A percentile compares a stretch with the other conserved stretches of the same genome.
Evolutionary conservation across 1,140 invertebrate species (phyloP).

Genomic region (Subanguina moxae): DNA sequence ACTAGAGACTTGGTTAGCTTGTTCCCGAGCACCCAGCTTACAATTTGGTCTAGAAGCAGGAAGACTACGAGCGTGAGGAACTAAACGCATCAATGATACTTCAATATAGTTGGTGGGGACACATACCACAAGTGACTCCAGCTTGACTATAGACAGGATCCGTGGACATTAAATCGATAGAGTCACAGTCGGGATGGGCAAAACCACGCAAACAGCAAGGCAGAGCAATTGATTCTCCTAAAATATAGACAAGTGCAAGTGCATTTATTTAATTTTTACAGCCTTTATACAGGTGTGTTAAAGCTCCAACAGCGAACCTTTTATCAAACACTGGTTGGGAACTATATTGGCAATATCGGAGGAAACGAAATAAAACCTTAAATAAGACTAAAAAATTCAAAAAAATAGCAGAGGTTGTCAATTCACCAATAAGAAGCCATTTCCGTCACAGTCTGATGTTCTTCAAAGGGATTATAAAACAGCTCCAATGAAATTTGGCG

Average conservation of each 20-base stretch:
- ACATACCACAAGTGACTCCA: constrained; percentile 33
- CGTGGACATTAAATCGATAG: constrained; percentile 43
- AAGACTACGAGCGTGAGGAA: constrained; percentile 51
- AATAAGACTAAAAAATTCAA: too few relatives aligned
- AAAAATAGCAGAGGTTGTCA: too few relatives aligned
- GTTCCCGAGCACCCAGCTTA: constrained; percentile 73
- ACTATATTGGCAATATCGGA: constrained; percentile 41
- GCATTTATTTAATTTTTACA: too few relatives aligned
- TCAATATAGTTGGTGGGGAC: too few relatives aligned
- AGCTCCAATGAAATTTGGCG: constrained; percentile 39
- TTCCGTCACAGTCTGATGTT: constrained; percentile 33
- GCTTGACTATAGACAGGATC: constrained; percentile 41
- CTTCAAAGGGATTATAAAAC: constrained; percentile 31
- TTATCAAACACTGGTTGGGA: constrained; percentile 39
- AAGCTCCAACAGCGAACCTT: constrained; percentile 20
- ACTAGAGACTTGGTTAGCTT: constrained; percentile 86
- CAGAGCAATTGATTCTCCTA: constrained; percentile 30
- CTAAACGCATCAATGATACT: too few relatives aligned
- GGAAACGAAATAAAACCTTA: constrained; percentile 40
- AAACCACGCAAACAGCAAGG: constrained; percentile 51
- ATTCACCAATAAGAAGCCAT: constrained; percentile 36
- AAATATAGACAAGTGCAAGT: constrained; percentile 9
- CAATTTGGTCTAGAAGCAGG: constrained; percentile 49
- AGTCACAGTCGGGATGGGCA: constrained; percentile 53
- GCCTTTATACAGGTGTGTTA: background rate